Percentiles rank a stretch among this genome's conserved stretches.
Evolutionary conservation across 2,113 vertebrate genomes (phyloP).

Genomic region (Mastomys natalensis): DNA sequence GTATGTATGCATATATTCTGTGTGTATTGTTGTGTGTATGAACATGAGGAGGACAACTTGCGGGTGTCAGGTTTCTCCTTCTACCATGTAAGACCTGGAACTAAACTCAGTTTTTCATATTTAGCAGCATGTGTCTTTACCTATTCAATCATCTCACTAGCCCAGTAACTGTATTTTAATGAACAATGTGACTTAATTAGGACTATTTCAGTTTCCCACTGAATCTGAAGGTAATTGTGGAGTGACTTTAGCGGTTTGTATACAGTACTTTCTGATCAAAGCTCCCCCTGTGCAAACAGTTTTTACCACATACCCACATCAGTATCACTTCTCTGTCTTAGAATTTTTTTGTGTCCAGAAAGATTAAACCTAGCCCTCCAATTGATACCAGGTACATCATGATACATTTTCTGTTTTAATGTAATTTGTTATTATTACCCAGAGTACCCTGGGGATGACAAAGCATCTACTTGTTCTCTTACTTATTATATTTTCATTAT

Average conservation of each 20-base stretch:
- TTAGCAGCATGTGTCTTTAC: background rate
- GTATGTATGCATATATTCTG: background rate
- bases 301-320: background rate
- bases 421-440: conserved; percentile 47
- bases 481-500: conserved; percentile 53
- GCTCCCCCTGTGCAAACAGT: background rate
- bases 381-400: background rate
- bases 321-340: background rate
- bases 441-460: background rate
- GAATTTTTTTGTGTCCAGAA: background rate
- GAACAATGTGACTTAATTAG: conserved; percentile 48
- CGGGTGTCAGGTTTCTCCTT: background rate
- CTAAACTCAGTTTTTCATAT: background rate
- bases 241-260: background rate
- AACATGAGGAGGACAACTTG: too few species aligned
- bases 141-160: background rate
- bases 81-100: background rate
- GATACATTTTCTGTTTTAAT: conserved; percentile 40
- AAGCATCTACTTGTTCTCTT: conserved; percentile 33
- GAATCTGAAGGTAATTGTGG: background rate
- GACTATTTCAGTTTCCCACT: conserved; percentile 60
- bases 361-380: background rate
- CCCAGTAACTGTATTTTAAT: conserved; percentile 37
- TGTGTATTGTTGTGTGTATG: background rate
- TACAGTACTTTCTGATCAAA: background rate